Conservation (phyloP, 2,113 vertebrate species). For the Hemiscyllium ocellatum region DNA sequence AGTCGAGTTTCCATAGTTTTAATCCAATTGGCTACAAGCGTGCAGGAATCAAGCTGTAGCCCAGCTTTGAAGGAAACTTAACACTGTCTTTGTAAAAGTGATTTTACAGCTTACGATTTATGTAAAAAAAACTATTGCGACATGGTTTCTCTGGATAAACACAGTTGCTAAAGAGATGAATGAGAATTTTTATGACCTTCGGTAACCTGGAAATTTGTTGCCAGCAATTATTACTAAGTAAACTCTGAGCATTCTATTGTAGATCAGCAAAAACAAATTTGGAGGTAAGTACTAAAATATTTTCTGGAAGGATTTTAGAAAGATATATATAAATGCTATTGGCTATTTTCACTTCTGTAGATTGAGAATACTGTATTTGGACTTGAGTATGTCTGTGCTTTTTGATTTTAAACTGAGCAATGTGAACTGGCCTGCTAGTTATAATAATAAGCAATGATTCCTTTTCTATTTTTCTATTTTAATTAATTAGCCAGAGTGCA, state of each 20-base stretch:
- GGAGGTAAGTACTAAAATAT: neutral
- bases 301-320: neutral
- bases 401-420: neutral
- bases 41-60: conserved; percentile 18
- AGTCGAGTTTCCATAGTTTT: neutral
- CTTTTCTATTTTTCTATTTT: neutral
- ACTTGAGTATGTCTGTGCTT: neutral
- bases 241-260: neutral
- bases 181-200: neutral
- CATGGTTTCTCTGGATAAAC: neutral
- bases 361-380: neutral
- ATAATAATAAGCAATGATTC: neutral
- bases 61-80: conserved; percentile 35
- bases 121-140: neutral
- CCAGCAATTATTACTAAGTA: neutral
- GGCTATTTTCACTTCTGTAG: neutral
- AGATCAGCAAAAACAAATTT: neutral
- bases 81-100: conserved; percentile 34
- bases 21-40: conserved; percentile 19
- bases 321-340: neutral
- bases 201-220: conserved; percentile 7
- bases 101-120: conserved; percentile 30
- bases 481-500: neutral
- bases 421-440: neutral
- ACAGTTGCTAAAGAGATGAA: neutral